These are phyloP conservation scores for Eutolmus rufibarbis DNA, from an alignment of 2,888 invertebrate species.

Conservation along the genomic window DNA sequence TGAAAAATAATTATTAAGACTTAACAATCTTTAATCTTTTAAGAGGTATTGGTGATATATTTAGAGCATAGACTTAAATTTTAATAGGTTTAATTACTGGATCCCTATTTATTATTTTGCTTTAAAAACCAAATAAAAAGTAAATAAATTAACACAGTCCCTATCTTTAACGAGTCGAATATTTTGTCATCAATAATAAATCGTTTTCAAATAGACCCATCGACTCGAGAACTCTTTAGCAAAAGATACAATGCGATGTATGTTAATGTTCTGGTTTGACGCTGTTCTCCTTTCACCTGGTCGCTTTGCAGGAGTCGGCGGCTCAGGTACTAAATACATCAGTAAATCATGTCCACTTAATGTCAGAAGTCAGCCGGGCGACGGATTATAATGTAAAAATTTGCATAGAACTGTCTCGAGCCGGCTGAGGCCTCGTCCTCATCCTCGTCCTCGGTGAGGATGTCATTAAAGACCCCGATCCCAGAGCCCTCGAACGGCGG, in stretches of 20 bases:
- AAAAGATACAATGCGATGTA: background rate
- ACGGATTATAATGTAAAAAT: conserved; percentile 33
- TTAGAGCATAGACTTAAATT: no score
- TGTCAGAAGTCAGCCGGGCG: conserved; percentile 23
- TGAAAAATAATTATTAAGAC: no score
- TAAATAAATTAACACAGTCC: no score
- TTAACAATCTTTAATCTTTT: no score
- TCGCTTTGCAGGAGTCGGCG: background rate
- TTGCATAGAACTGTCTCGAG: conserved; percentile 7
- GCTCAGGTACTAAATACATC: background rate
- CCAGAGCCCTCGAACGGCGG: background rate
- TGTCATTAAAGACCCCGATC: background rate
- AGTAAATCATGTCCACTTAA: conserved; percentile 26
- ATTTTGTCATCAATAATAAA: background rate
- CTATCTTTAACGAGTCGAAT: background rate
- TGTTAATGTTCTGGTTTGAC: background rate
- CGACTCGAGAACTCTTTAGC: background rate
- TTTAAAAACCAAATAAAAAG: no score
- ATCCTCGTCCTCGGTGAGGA: background rate
- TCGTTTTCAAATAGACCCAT: background rate
- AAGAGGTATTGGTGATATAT: no score
- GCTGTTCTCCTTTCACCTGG: background rate
- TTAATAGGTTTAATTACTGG: no score
- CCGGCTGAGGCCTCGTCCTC: background rate
- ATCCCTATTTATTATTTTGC: no score